Evolutionary conservation across 2,888 invertebrate species (phyloP).

Genomic region (Perizoma flavofasciatum): DNA sequence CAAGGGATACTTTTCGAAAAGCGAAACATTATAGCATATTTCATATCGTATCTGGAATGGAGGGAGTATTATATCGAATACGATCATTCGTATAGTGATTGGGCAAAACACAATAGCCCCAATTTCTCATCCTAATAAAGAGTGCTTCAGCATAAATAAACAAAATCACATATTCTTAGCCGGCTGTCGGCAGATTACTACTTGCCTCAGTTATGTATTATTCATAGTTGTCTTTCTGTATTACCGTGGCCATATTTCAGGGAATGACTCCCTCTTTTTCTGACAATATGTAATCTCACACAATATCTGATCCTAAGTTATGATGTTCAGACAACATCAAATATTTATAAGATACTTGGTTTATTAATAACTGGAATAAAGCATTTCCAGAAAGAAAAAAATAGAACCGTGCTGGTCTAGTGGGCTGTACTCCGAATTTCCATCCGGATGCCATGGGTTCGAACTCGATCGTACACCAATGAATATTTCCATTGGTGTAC

Average conservation of each 20-base stretch:
- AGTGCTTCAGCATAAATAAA: slow-evolving; percentile 45
- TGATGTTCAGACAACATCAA: slow-evolving; percentile 19
- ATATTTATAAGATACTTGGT: slow-evolving; percentile 21
- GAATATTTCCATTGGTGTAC: no score
- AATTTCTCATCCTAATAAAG: slow-evolving; percentile 34
- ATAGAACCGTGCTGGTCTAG: no score
- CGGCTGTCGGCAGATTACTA: slow-evolving; percentile 67
- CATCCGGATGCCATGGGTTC: no score
- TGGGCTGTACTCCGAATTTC: no score
- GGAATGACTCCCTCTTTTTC: slow-evolving; percentile 56
- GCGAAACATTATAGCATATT: no score
- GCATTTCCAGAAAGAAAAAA: no score
- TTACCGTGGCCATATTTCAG: slow-evolving; percentile 67
- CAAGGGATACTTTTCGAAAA: no score
- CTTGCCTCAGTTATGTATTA: slow-evolving; percentile 69
- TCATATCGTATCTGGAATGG: no score
- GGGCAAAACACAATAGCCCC: slow-evolving; percentile 31
- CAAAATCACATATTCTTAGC: slow-evolving; percentile 55
- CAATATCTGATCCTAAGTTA: slow-evolving; percentile 24
- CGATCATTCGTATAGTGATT: slow-evolving; percentile 36
- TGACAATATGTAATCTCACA: slow-evolving; percentile 45
- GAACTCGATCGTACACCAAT: no score
- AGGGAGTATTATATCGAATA: slow-evolving; percentile 6
- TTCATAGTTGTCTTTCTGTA: slow-evolving; percentile 71
- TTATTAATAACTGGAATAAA: slow-evolving; percentile 1